Evolutionary conservation across 2,113 vertebrate genomes (phyloP).

Genomic region (Grantiella picta): DNA sequence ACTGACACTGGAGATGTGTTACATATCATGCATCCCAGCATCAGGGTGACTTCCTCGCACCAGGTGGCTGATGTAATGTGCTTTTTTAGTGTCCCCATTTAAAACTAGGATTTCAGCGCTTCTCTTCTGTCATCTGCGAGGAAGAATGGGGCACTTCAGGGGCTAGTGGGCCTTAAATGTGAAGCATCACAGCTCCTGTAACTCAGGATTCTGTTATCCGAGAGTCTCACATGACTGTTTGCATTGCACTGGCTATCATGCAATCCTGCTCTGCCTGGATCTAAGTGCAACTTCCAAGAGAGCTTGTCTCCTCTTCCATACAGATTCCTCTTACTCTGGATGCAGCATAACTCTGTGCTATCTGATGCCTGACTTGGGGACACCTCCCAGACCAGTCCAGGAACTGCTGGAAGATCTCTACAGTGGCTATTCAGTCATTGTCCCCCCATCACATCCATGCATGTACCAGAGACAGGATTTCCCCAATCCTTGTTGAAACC

Average conservation of each 20-base stretch:
- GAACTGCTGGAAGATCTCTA: not conserved
- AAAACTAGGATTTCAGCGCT: not conserved
- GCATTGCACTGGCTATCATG: not conserved
- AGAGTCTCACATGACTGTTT: not conserved
- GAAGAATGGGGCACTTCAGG: not conserved
- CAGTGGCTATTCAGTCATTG: accelerated
- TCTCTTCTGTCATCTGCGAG: not conserved
- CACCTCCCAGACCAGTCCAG: not conserved
- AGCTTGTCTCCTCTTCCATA: not conserved
- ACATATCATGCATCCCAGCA: accelerated
- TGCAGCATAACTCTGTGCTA: not conserved
- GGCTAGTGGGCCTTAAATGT: not conserved
- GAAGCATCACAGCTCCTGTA: not conserved
- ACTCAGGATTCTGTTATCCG: not conserved
- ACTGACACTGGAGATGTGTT: not conserved
- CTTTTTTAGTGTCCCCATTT: not conserved
- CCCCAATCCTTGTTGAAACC: not conserved
- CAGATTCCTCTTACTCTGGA: not conserved
- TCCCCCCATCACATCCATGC: not conserved
- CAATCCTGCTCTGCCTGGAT: not conserved
- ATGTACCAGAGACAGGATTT: not conserved
- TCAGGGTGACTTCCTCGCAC: not conserved
- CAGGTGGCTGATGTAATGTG: not conserved
- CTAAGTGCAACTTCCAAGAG: not conserved
- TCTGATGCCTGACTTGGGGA: not conserved